These are phyloP conservation scores for Baronia brevicornis DNA, from an alignment of 2,888 invertebrate species.

Conservation along the genomic window DNA sequence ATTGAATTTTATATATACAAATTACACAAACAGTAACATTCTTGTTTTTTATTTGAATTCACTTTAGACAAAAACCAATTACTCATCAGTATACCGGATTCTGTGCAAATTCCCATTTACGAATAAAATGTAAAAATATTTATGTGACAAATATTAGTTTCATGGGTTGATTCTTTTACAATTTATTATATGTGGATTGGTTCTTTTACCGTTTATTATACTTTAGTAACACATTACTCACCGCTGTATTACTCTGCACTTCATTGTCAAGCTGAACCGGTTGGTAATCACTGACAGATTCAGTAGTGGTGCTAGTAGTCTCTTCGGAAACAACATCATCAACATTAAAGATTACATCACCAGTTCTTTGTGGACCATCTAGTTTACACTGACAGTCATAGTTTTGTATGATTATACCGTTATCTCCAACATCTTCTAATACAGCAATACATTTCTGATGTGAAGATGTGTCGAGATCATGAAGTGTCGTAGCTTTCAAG, in stretches of 20 bases:
- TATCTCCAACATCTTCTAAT: slow-evolving; percentile 32
- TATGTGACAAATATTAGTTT: too few species aligned
- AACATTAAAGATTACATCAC: slow-evolving; percentile 6
- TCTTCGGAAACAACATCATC: slow-evolving; percentile 21
- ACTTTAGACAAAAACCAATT: too few species aligned
- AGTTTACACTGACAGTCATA: slow-evolving; percentile 35
- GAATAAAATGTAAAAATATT: too few species aligned
- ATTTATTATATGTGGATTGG: too few species aligned
- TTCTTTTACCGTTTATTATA: too few species aligned
- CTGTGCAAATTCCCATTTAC: too few species aligned
- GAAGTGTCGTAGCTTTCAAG: slow-evolving; percentile 37
- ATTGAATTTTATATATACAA: too few species aligned
- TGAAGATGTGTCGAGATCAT: slow-evolving; percentile 32
- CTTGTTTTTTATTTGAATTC: too few species aligned
- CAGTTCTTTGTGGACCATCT: slow-evolving; percentile 8
- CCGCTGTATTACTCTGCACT: slow-evolving; percentile 45
- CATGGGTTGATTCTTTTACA: too few species aligned
- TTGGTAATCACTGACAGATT: slow-evolving; percentile 24
- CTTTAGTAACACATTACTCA: slow-evolving; percentile 29
- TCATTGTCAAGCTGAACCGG: slow-evolving; percentile 57
- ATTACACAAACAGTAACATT: too few species aligned
- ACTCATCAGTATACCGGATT: too few species aligned
- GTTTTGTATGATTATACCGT: slow-evolving; percentile 31
- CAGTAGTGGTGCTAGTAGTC: slow-evolving; percentile 20
- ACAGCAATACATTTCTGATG: slow-evolving; percentile 44